Base-by-base conservation (phyloP, 2,888 invertebrate genomes). In the Drosophila koepferae region DNA sequence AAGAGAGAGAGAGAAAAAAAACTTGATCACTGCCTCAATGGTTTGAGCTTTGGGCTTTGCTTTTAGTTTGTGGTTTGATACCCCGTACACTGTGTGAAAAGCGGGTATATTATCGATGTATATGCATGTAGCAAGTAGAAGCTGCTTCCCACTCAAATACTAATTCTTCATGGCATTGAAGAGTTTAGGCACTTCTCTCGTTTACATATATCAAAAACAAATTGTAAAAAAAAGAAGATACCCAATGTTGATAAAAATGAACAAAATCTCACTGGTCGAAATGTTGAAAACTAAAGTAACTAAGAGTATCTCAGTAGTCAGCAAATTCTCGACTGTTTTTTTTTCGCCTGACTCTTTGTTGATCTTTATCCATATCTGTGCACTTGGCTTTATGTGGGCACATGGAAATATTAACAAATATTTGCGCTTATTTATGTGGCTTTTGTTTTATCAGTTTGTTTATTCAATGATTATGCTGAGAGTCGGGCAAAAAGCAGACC, bases 401-500 rank as follows among this genome's bases (percentile, higher is more conserved):
- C 80, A 74, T 72, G 80, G 40, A 63, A 62, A 74, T 80, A 64
- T 73, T 70, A 75, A 59, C 86, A 89, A 87, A 85, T 89, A 89
- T 86, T 89, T 86, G 80, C 79, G 73, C 61, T 72, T 72, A 79
- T 87, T 77, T 87, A 87, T 87, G 82, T 80, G 59, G 75, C 89
- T 77, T 77, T 86, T 84, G 87, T 85, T 84, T 89, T 86, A 85
- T 86, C 85, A 86, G 85, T 70, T 78, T 85, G 89, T 85, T 89
- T 85, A 78, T 75, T 67, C 80, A 76, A 78, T 80, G 89, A 84
- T 86, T 89, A 89, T 78, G 81, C 68, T 73, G 54, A 51, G 48
- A 51, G 54, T 41, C 31, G 23, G 20, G 31, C 56, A 44, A 56
- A 66, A 10, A n/a, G n/a, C 55, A 23, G 36, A 38, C 44, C 28